These are phyloP conservation scores for Phodopus roborovskii DNA, from an alignment of 2,113 vertebrate genomes.

Conservation along the genomic window DNA sequence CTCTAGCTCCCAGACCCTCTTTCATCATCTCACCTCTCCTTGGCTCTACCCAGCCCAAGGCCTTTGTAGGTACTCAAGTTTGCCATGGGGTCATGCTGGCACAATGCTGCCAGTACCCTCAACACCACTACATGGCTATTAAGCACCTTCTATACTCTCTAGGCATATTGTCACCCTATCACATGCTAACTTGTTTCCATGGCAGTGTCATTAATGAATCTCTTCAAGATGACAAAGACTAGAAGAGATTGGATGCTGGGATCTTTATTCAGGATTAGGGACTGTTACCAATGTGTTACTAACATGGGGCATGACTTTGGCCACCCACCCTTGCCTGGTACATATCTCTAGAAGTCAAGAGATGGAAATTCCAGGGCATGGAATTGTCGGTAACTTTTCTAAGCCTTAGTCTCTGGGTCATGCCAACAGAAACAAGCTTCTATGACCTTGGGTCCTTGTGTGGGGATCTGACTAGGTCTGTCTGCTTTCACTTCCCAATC, in stretches of 20 bases:
- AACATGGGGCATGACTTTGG: conserved; percentile 22
- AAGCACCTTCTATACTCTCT: conserved; percentile 79
- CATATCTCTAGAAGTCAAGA: neutral
- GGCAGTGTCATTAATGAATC: conserved; percentile 61
- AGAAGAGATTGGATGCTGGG: conserved; percentile 32
- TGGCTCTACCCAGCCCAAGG: conserved; percentile 61
- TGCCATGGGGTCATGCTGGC: conserved; percentile 49
- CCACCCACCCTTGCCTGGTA: neutral
- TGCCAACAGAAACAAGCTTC: neutral
- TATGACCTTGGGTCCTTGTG: neutral
- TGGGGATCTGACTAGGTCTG: neutral
- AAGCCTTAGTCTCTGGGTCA: neutral
- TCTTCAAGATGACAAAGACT: conserved; percentile 72
- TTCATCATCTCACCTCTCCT: neutral
- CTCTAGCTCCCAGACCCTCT: neutral
- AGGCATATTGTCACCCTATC: conserved; percentile 68
- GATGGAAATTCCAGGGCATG: neutral
- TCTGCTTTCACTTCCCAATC: neutral
- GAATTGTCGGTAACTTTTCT: neutral
- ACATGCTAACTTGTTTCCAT: conserved; percentile 69
- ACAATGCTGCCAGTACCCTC: conserved; percentile 50
- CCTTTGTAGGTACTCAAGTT: conserved; percentile 60
- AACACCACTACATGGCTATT: conserved; percentile 56
- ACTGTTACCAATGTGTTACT: conserved; percentile 11
- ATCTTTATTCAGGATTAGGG: conserved; percentile 41